These are phyloP conservation scores for Aleadryas rufinucha DNA, from an alignment of 2,113 vertebrate species.

Conservation along the genomic window DNA sequence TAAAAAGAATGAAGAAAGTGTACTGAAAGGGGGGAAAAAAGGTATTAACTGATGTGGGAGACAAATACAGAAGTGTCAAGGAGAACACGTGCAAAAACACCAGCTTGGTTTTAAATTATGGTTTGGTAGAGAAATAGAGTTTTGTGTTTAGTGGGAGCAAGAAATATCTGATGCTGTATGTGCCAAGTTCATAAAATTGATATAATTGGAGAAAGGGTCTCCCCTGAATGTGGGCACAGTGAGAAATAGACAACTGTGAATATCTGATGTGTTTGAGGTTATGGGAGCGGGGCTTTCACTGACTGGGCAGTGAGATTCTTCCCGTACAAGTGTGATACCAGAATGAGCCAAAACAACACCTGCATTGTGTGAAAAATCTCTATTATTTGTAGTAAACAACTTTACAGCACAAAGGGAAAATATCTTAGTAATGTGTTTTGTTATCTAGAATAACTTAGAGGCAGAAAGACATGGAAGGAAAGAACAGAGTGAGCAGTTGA, in stretches of 20 bases:
- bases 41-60: not conserved
- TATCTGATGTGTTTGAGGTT: not conserved
- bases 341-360: not conserved
- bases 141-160: not conserved
- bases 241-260: not conserved
- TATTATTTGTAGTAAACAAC: not conserved
- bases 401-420: not conserved
- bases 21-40: not conserved
- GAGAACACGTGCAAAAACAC: not conserved
- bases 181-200: not conserved
- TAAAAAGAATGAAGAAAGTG: not conserved
- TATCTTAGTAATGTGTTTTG: not conserved
- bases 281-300: not conserved
- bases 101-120: not conserved
- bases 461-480: not conserved
- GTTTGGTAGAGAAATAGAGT: not conserved
- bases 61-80: not conserved
- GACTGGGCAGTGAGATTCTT: not conserved
- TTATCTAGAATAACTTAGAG: not conserved
- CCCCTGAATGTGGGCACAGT: not conserved
- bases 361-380: not conserved
- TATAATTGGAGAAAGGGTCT: not conserved
- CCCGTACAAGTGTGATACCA: not conserved
- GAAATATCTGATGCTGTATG: not conserved
- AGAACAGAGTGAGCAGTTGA: not conserved